Base-by-base conservation (phyloP, 1,140 invertebrate genomes). In the Hycleus cichorii region DNA sequence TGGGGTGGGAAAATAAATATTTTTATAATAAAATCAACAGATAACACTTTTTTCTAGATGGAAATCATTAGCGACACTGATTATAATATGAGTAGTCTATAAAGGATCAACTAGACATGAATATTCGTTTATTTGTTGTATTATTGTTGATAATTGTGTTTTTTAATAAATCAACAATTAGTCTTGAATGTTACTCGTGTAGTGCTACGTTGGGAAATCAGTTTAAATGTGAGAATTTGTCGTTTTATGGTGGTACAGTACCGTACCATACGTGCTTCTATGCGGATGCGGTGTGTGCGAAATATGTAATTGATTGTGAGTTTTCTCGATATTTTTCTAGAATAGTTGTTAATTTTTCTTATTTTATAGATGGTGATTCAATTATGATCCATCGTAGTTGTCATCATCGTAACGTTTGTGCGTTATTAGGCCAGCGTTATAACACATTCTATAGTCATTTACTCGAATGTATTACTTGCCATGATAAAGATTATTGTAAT, bases 281-380 rank as follows among this genome's bases (percentile, higher is more conserved):
- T 18, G 51, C 49, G 6, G 57, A 59, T 53, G 43, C 57, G 10
- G 57, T 59, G 4, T 59, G 57, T 47, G 57, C 57, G 10, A 59
- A 59, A 50, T 59, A 59, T 25, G 24, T 59, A 47, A 51, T 59
- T 5, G 57, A 59, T 40, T 47, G 57, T 59, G 43, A 59, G 57
- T 25, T 24, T 24, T 27, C 9, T 27, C 27, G n/a, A 47, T 12
- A 46, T 24, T 9, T 26, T 2, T n/a, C 9, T 25, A 12, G 2
- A 49, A 10, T 25, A 4, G 18, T 44, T 12, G 10, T 53, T 53
- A 11, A 32, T 5, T 18, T 18, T 1, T 18, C 18, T 18, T 5
- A 32, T 32, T 32, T 32, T 32, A 7, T 7, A 53, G 51, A 53
- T 53, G 51, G 51, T 45, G 51, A 53, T 25, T 44, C 51, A n/a